Evolutionary conservation across 2,888 invertebrate genomes (phyloP), one percentile per base, ranked within the genome.

Genomic region (Agapetus fuscipes): DNA sequence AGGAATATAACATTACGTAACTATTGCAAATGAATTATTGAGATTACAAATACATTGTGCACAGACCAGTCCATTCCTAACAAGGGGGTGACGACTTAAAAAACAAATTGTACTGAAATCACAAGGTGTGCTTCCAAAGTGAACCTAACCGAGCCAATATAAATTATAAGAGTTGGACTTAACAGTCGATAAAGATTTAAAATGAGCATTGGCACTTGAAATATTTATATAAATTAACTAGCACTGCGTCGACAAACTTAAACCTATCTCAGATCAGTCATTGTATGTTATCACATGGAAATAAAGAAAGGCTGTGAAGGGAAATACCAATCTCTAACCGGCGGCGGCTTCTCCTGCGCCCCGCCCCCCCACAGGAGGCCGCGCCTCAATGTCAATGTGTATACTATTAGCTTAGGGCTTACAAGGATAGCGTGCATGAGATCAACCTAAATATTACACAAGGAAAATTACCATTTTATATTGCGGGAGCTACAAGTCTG

Each of bases 251-350:
- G 62, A 70, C 62, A 68, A 70, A 70, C 70, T 70, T 71, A 69
- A 66, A 70, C 70, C 69, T 69, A 71, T 67, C 68, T 69, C 70
- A 71, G 70, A 71, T 71, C 70, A 71, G 71, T 71, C 71, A 66
- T 71, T 53, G 70, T 68, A 69, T 69, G 70, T 69, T 72, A 72
- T 72, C 72, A 72, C 72, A 72, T 71, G 68, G 69, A 71, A 71
- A 70, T 67, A 71, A 52, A 53, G 50, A 47, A 45, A 46, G 41
- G 37, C 37, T 37, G 29, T 34, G 69, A 67, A 63, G 64, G 68
- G 67, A 42, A 66, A 67, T 68, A 70, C 62, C 67, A 29, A 30
- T 39, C n/a, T n/a, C n/a, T n/a, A n/a, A n/a, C n/a, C n/a, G n/a
- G n/a, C n/a, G n/a, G n/a, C n/a, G n/a, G n/a, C n/a, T n/a, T n/a